Conservation (phyloP, 2,113 vertebrate species). For the Apus apus region DNA sequence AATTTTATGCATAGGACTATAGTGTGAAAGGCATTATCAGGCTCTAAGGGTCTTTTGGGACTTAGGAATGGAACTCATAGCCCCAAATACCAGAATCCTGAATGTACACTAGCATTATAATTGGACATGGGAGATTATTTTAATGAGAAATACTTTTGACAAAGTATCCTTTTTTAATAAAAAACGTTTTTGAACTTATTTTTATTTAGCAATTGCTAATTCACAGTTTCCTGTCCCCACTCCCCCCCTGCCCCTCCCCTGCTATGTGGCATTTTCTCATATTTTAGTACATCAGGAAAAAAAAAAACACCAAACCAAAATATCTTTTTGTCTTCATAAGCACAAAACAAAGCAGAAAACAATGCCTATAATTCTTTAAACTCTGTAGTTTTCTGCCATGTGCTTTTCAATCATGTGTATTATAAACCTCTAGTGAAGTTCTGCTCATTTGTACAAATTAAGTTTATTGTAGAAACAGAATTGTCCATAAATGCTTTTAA, state of each 20-base stretch:
- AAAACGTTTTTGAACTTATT: background rate
- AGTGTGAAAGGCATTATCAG: background rate
- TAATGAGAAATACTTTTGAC: background rate
- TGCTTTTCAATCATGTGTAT: background rate
- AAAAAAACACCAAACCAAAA: background rate
- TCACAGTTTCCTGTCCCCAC: background rate
- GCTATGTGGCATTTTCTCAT: background rate
- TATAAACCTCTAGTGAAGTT: background rate
- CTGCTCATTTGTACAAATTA: background rate
- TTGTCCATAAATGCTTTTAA: background rate
- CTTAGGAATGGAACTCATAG: background rate
- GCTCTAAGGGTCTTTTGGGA: background rate
- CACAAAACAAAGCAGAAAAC: background rate
- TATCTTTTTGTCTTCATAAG: background rate
- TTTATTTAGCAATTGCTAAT: background rate
- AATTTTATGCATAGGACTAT: background rate
- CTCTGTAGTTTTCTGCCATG: background rate
- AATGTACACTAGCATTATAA: background rate
- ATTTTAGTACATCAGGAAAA: background rate
- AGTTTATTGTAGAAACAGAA: background rate
- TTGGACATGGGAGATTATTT: background rate
- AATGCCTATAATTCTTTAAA: background rate
- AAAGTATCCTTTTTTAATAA: background rate
- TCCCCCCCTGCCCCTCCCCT: background rate
- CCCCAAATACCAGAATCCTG: background rate